These are phyloP conservation scores for Peromyscus eremicus DNA, from an alignment of 2,797 vertebrate species.

Conservation along the genomic window DNA sequence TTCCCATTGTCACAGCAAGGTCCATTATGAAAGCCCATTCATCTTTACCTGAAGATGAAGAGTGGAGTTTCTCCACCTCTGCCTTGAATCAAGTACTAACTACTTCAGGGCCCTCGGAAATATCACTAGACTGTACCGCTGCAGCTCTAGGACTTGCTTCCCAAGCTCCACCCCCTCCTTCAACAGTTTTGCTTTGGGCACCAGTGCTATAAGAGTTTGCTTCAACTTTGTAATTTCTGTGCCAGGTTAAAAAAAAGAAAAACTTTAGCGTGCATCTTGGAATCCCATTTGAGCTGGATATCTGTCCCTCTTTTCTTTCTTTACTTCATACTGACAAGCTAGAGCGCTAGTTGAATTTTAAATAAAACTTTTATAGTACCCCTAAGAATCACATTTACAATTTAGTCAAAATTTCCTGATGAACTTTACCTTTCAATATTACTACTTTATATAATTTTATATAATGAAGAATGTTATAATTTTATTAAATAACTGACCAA, in stretches of 20 bases:
- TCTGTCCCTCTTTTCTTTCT: background rate
- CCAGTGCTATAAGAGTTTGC: slow-evolving; percentile 73
- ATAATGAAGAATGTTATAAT: background rate
- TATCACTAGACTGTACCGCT: slow-evolving; percentile 80
- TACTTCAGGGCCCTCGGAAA: slow-evolving; percentile 84
- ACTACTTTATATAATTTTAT: background rate
- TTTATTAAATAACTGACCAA: background rate
- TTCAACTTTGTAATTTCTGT: slow-evolving; percentile 78
- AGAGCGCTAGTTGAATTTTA: background rate
- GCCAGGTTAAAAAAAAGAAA: slow-evolving; percentile 52
- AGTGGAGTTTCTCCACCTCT: slow-evolving; percentile 86
- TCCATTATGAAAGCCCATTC: slow-evolving; percentile 90
- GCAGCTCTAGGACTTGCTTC: slow-evolving; percentile 32
- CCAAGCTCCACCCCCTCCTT: background rate
- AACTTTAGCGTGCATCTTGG: slow-evolving; percentile 63
- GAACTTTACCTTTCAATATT: background rate
- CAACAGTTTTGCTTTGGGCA: slow-evolving; percentile 69
- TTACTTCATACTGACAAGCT: background rate
- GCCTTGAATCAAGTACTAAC: slow-evolving; percentile 87
- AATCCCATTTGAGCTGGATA: background rate
- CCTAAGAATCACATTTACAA: background rate
- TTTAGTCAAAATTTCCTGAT: background rate
- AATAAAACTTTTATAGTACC: background rate
- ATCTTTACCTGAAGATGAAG: slow-evolving; percentile 89
- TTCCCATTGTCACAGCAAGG: slow-evolving; percentile 92